Conservation (phyloP, 2,888 invertebrate species). For the Argynnis bischoffii region DNA sequence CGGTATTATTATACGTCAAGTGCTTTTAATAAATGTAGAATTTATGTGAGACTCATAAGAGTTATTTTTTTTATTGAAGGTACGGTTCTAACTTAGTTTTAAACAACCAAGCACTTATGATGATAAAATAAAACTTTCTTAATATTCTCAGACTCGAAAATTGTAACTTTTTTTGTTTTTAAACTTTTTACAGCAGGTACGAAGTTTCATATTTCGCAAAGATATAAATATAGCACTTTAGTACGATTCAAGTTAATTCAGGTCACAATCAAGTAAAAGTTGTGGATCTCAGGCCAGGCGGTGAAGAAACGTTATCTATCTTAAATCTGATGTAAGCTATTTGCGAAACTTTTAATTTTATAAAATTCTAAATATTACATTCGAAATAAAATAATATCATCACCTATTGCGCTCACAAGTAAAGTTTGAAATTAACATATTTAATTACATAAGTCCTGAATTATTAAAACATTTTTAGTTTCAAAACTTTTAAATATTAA, state of each 20-base stretch:
- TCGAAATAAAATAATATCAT: conserved; percentile 1
- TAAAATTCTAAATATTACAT: neutral
- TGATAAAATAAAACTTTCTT: neutral
- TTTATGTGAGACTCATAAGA: too few species aligned
- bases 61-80: too few species aligned
- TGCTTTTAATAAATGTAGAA: too few species aligned
- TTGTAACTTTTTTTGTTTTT: too few species aligned
- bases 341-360: conserved; percentile 13
- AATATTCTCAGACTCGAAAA: too few species aligned
- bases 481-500: too few species aligned
- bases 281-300: conserved; percentile 6
- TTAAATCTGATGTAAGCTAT: conserved; percentile 18
- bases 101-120: neutral
- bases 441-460: too few species aligned
- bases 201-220: neutral
- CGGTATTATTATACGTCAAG: too few species aligned
- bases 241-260: neutral
- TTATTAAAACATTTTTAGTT: too few species aligned
- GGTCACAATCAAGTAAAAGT: conserved; percentile 18
- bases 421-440: too few species aligned
- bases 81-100: neutral
- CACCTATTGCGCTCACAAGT: neutral
- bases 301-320: conserved; percentile 6
- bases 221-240: neutral
- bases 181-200: too few species aligned